Conservation (phyloP, 1,140 invertebrate genomes). For the Panulirus ornatus region DNA sequence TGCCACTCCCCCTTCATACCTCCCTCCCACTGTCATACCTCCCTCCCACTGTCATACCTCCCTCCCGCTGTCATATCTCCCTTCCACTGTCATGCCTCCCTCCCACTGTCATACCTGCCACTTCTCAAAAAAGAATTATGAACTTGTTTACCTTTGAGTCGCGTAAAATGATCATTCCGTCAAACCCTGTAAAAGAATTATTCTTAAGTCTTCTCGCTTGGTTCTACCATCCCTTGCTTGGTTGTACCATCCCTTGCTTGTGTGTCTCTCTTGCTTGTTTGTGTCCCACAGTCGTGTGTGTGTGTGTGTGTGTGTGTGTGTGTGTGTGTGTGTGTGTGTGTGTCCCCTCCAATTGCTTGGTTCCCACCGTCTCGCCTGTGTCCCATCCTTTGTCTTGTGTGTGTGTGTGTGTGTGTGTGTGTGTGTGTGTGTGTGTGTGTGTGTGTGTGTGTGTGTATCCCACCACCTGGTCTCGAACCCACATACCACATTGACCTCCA, state of each 20-base stretch:
- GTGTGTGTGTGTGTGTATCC: neutral
- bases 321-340: neutral
- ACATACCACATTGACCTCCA: too few relatives aligned
- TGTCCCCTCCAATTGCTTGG: too few relatives aligned
- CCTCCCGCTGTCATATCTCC: neutral
- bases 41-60: neutral
- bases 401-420: slow-evolving; percentile 3
- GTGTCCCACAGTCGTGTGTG: neutral
- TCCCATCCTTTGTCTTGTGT: too few relatives aligned
- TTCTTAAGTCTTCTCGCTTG: too few relatives aligned
- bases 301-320: neutral
- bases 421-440: slow-evolving; percentile 2
- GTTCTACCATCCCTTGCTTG: too few relatives aligned
- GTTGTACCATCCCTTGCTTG: neutral
- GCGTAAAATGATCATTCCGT: too few relatives aligned
- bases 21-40: neutral
- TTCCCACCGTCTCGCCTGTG: too few relatives aligned
- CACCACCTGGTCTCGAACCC: neutral
- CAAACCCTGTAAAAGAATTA: too few relatives aligned
- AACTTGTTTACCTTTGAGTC: too few relatives aligned
- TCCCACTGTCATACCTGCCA: too few relatives aligned
- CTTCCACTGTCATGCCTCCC: neutral
- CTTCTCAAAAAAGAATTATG: too few relatives aligned
- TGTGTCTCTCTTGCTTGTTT: neutral
- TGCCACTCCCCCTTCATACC: too few relatives aligned